These are phyloP conservation scores for Dryobota labecula DNA, from an alignment of 2,888 invertebrate species.

Conservation along the genomic window DNA sequence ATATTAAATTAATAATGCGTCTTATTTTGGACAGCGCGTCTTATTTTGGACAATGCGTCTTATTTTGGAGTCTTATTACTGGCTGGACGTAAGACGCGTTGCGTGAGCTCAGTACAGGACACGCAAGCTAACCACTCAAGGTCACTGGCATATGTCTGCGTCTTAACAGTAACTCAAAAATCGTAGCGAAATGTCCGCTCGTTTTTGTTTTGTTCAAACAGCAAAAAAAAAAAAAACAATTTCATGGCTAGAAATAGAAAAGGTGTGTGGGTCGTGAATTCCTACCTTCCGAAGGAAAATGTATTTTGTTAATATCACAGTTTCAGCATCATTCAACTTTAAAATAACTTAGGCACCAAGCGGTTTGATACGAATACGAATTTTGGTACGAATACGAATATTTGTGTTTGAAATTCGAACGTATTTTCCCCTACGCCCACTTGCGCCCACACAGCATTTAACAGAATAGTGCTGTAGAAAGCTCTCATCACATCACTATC, in stretches of 20 bases:
- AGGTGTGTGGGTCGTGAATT: not conserved
- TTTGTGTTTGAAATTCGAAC: slow-evolving; percentile 18
- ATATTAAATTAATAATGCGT: too few relatives aligned
- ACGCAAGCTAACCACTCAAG: too few relatives aligned
- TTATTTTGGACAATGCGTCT: too few relatives aligned
- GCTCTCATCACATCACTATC: slow-evolving; percentile 59
- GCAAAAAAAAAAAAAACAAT: too few relatives aligned
- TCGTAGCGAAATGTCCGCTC: not conserved
- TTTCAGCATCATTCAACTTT: slow-evolving; percentile 3
- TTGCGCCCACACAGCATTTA: slow-evolving; percentile 6
- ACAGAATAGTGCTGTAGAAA: slow-evolving; percentile 45
- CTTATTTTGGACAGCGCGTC: too few relatives aligned
- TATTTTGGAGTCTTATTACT: too few relatives aligned
- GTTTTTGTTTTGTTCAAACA: too few relatives aligned
- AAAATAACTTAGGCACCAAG: slow-evolving; percentile 20
- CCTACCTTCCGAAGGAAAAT: not conserved
- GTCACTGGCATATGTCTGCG: too few relatives aligned
- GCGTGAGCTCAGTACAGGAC: too few relatives aligned
- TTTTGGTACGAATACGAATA: slow-evolving; percentile 15
- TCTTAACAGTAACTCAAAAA: not conserved
- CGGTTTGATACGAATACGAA: not conserved
- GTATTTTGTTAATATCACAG: not conserved
- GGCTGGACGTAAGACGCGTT: too few relatives aligned
- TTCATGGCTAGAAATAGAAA: not conserved
- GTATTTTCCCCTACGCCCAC: not conserved